Conservation (phyloP, 2,113 vertebrate species). For the Megaleporinus macrocephalus region DNA sequence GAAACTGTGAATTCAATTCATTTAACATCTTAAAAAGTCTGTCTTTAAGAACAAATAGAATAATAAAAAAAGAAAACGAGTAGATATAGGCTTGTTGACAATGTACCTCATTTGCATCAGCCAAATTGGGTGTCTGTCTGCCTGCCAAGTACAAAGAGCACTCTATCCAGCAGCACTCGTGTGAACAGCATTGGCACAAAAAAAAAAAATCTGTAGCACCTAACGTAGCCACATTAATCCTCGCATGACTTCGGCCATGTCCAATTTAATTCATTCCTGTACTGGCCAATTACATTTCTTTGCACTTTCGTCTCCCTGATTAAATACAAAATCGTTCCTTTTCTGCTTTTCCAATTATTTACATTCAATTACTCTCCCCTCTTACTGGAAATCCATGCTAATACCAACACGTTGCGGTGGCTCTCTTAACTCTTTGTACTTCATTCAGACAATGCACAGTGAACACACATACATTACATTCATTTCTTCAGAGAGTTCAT, state of each 20-base stretch:
- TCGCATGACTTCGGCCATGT: conserved; percentile 40
- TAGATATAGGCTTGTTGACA: conserved; percentile 62
- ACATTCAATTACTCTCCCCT: conserved; percentile 32
- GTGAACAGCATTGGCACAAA: conserved; percentile 14
- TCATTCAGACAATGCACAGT: neutral
- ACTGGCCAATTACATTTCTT: conserved; percentile 36
- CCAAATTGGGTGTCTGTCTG: conserved; percentile 68
- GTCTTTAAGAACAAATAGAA: conserved; percentile 38
- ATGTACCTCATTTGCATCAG: conserved; percentile 67
- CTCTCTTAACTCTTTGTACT: conserved; percentile 10
- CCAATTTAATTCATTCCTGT: conserved; percentile 48
- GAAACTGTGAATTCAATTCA: conserved; percentile 7
- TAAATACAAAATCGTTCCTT: conserved; percentile 24
- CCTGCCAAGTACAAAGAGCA: conserved; percentile 67
- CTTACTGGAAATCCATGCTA: conserved; percentile 38
- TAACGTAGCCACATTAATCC: conserved; percentile 40
- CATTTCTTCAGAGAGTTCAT: neutral
- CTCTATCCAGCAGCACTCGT: conserved; percentile 48
- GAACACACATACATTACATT: neutral
- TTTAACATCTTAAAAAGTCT: neutral
- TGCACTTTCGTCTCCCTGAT: conserved; percentile 27
- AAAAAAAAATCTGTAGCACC: conserved; percentile 1
- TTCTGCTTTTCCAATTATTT: conserved; percentile 44
- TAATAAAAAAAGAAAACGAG: conserved; percentile 45
- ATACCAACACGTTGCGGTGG: neutral